Evolutionary conservation across 2,888 invertebrate species (phyloP).

Genomic region (Lampropteryx suffumata): DNA sequence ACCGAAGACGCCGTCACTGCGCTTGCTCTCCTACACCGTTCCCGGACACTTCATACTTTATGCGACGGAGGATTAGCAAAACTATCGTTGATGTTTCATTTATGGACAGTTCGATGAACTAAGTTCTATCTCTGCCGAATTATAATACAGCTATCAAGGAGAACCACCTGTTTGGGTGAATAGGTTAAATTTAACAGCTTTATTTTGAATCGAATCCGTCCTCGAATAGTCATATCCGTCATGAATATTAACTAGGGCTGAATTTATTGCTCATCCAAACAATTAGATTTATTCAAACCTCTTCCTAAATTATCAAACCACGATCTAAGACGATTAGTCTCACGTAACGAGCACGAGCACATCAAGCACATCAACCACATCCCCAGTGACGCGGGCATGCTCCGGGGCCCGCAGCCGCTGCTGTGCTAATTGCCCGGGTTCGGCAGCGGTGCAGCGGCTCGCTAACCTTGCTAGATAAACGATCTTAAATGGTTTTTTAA

Average conservation of each 20-base stretch:
- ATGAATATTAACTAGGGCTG: no score
- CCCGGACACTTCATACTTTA: constrained; percentile 8
- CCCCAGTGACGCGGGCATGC: no score
- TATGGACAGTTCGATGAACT: background rate
- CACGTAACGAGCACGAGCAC: constrained; percentile 3
- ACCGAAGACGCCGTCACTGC: no score
- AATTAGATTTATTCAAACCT: no score
- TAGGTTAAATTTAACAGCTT: no score
- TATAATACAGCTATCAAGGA: background rate
- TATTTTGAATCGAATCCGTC: background rate
- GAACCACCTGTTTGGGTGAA: background rate
- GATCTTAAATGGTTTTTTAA: constrained; percentile 15
- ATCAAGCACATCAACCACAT: background rate
- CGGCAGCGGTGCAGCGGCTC: constrained; percentile 5
- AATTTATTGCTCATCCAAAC: background rate
- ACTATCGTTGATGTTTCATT: background rate
- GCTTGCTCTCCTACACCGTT: background rate
- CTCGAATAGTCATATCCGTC: background rate
- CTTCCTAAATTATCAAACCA: background rate
- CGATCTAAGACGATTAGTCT: constrained; percentile 2
- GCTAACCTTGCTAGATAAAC: background rate
- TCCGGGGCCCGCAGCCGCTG: background rate
- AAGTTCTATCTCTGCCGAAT: background rate
- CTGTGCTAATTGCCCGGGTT: constrained; percentile 1
- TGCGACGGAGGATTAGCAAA: background rate